A percentile compares a stretch with the other conserved stretches of the same genome.
phyloP scores from a whole-genome alignment of 2,113 vertebrate genomes.

The Nothoprocta pentlandii region DNA sequence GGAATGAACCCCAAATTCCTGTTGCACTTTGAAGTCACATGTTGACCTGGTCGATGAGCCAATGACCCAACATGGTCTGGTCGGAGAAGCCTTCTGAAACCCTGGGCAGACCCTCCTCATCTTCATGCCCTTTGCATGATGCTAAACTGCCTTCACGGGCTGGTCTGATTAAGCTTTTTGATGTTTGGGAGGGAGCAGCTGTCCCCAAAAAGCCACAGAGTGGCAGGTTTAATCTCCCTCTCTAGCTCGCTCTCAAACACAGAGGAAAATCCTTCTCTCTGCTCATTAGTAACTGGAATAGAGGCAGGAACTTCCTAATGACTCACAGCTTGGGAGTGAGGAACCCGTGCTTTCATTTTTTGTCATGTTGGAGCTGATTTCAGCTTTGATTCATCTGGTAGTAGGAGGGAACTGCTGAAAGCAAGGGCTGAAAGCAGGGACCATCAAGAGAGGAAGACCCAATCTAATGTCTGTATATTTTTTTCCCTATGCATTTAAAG shows the following conservation, averaged over 20 bases:
- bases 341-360: constrained; percentile 1
- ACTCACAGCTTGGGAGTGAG: not conserved
- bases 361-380: not conserved
- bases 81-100: not conserved
- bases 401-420: constrained; percentile 41
- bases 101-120: not conserved
- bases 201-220: constrained; percentile 7
- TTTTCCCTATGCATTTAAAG: constrained; percentile 14
- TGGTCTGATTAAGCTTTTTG: not conserved
- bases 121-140: not conserved
- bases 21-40: not conserved
- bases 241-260: not conserved
- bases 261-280: not conserved
- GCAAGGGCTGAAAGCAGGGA: constrained; percentile 45
- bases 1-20: fast-evolving
- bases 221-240: constrained; percentile 8
- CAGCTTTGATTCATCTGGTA: constrained; percentile 60
- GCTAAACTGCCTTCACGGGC: fast-evolving
- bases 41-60: not conserved
- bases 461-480: not conserved
- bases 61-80: not conserved
- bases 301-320: constrained; percentile 66
- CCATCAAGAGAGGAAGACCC: not conserved
- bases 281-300: constrained; percentile 64
- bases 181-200: not conserved